Conservation (phyloP, 1,140 invertebrate genomes). For the Drosophila oshimai region DNA sequence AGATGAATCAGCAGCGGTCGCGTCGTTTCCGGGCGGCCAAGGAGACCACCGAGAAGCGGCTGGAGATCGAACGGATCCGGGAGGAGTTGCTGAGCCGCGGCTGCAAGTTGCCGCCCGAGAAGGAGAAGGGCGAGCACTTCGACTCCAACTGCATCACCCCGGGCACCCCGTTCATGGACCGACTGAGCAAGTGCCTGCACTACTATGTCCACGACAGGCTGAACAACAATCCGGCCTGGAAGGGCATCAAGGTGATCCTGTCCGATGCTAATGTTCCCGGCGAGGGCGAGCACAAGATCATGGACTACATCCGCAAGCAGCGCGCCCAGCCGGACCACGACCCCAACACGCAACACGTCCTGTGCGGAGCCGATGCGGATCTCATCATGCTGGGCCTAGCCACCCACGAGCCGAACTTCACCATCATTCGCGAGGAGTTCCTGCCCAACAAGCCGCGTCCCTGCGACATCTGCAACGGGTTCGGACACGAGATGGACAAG, state of each 20-base stretch:
- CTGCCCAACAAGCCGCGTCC: conserved; percentile 97
- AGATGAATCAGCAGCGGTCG: conserved; percentile 99
- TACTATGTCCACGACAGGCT: conserved; percentile 97
- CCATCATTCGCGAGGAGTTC: conserved; percentile 99
- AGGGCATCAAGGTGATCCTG: conserved; percentile 96
- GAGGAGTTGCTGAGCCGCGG: conserved; percentile 85
- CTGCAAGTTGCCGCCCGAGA: conserved; percentile 92
- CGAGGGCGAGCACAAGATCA: conserved; percentile 99
- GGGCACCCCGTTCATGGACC: conserved; percentile 98
- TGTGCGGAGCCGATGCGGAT: conserved; percentile 99
- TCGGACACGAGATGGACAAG: conserved; percentile 98
- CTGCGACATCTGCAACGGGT: conserved; percentile 98
- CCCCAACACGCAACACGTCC: conserved; percentile 98
- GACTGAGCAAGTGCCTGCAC: conserved; percentile 95
- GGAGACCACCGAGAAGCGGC: conserved; percentile 95
- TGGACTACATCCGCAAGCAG: conserved; percentile 99
- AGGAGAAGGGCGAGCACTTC: conserved; percentile 96
- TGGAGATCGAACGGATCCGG: conserved; percentile 91
- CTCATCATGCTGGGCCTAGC: conserved; percentile 99
- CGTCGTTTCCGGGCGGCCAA: conserved; percentile 98
- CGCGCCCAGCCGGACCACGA: conserved; percentile 98
- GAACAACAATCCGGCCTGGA: conserved; percentile 98
- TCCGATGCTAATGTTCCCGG: conserved; percentile 99
- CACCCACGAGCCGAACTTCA: conserved; percentile 99
- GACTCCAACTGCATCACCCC: conserved; percentile 99